phyloP scores from a whole-genome alignment of 2,888 invertebrate genomes.

The Cartodere bifasciata region DNA sequence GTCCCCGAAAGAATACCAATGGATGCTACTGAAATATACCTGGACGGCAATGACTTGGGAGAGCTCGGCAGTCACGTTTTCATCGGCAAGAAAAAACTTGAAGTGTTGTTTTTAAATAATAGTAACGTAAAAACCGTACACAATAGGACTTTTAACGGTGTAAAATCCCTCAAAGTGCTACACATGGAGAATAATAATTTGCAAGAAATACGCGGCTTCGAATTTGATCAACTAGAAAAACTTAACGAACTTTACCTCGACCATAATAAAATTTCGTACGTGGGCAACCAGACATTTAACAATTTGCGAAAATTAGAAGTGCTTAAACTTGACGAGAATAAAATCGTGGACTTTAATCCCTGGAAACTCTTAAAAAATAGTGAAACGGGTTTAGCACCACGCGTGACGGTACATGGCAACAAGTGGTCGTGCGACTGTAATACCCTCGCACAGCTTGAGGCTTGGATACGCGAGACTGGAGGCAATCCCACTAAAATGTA shows the following conservation, averaged over 20 bases:
- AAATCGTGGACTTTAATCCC: slow-evolving; percentile 63
- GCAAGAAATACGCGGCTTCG: slow-evolving; percentile 58
- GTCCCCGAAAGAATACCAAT: slow-evolving; percentile 74
- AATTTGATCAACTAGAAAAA: slow-evolving; percentile 63
- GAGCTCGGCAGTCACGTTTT: slow-evolving; percentile 75
- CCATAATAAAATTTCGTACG: slow-evolving; percentile 59
- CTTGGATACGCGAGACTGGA: slow-evolving; percentile 56
- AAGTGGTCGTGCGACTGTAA: slow-evolving; percentile 76
- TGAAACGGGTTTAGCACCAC: slow-evolving; percentile 43
- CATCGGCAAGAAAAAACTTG: slow-evolving; percentile 71
- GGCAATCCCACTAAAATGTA: slow-evolving; percentile 57
- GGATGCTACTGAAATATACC: slow-evolving; percentile 79
- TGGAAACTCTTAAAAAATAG: slow-evolving; percentile 42
- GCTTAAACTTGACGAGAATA: slow-evolving; percentile 63
- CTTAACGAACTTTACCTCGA: slow-evolving; percentile 64
- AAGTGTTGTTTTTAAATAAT: slow-evolving; percentile 65
- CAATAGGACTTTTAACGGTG: slow-evolving; percentile 74
- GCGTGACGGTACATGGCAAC: slow-evolving; percentile 62
- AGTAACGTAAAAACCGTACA: slow-evolving; percentile 64
- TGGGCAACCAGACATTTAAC: slow-evolving; percentile 65
- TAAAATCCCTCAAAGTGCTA: slow-evolving; percentile 56
- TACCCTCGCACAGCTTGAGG: slow-evolving; percentile 53
- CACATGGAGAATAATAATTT: slow-evolving; percentile 68
- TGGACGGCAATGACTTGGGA: slow-evolving; percentile 70
- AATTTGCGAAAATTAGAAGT: slow-evolving; percentile 59